Evolutionary conservation across 2,888 invertebrate genomes (phyloP).

Genomic region (Standfussiana lucernea): DNA sequence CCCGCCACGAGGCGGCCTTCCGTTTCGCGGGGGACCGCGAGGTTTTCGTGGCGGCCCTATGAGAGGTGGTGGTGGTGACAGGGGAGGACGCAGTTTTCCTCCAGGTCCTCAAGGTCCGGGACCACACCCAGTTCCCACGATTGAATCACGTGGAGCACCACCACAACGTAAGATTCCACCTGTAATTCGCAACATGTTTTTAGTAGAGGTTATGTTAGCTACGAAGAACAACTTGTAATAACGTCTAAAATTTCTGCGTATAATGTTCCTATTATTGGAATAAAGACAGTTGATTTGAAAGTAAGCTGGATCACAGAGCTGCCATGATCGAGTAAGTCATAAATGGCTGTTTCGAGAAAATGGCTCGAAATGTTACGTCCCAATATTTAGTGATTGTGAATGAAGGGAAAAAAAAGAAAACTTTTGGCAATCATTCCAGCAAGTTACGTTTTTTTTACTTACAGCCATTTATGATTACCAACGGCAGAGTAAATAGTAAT

Average conservation of each 20-base stretch:
- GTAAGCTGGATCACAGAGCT: not conserved
- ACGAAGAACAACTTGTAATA: not conserved
- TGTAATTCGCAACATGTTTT: not conserved
- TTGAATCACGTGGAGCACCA: slow-evolving; percentile 85
- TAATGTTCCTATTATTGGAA: not conserved
- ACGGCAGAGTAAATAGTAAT: too few relatives aligned
- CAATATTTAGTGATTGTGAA: not conserved
- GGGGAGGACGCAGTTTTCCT: slow-evolving; percentile 85
- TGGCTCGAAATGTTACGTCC: not conserved
- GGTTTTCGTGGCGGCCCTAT: slow-evolving; percentile 87
- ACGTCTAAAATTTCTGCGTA: too few relatives aligned
- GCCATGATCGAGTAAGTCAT: not conserved
- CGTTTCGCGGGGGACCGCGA: slow-evolving; percentile 83
- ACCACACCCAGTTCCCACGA: slow-evolving; percentile 88
- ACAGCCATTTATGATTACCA: too few relatives aligned
- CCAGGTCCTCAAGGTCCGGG: slow-evolving; percentile 88
- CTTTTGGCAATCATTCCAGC: too few relatives aligned
- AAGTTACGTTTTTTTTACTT: too few relatives aligned
- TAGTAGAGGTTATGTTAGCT: slow-evolving; percentile 3
- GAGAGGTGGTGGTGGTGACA: slow-evolving; percentile 86
- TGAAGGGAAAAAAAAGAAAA: too few relatives aligned
- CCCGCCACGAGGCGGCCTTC: slow-evolving; percentile 79
- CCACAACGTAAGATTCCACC: slow-evolving; percentile 78
- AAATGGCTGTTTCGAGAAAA: not conserved
- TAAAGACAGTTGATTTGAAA: not conserved